phyloP scores from a whole-genome alignment of 2,888 invertebrate species.

The Augochlorella aurata region DNA sequence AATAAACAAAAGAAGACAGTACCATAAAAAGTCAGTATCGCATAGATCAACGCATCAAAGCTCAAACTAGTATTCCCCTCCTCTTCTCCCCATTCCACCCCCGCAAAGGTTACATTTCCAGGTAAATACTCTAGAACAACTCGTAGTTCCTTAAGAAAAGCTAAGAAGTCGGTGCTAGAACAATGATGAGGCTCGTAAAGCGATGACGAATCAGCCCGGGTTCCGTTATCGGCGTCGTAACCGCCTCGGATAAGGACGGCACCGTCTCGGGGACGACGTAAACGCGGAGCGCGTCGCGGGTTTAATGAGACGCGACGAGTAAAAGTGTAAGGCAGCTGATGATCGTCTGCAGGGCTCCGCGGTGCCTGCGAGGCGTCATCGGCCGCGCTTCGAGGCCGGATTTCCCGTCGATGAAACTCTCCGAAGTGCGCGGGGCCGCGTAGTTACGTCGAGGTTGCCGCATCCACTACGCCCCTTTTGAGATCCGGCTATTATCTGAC shows the following conservation, averaged over 20 bases:
- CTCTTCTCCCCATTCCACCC: too few relatives aligned
- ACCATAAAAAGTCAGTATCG: too few relatives aligned
- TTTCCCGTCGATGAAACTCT: constrained; percentile 28
- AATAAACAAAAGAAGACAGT: too few relatives aligned
- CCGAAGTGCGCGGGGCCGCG: constrained; percentile 9
- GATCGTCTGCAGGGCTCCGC: neutral
- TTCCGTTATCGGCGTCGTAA: constrained; percentile 56
- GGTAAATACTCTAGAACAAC: too few relatives aligned
- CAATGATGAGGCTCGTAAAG: constrained; percentile 15
- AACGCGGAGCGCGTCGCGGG: constrained; percentile 40
- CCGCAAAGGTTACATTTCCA: too few relatives aligned
- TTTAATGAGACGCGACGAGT: constrained; percentile 48
- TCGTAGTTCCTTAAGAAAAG: neutral
- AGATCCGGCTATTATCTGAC: constrained; percentile 62
- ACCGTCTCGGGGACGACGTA: constrained; percentile 30
- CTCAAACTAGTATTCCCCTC: too few relatives aligned
- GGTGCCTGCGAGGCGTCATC: neutral
- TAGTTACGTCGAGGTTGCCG: constrained; percentile 43
- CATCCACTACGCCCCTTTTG: constrained; percentile 28
- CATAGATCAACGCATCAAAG: too few relatives aligned
- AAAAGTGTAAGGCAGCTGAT: neutral
- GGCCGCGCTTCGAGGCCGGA: neutral
- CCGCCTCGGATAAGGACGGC: constrained; percentile 45
- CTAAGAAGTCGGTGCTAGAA: neutral
- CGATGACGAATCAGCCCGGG: constrained; percentile 32